These are phyloP conservation scores for Phytoseiulus persimilis DNA, from an alignment of 2,888 invertebrate species.

Conservation along the genomic window DNA sequence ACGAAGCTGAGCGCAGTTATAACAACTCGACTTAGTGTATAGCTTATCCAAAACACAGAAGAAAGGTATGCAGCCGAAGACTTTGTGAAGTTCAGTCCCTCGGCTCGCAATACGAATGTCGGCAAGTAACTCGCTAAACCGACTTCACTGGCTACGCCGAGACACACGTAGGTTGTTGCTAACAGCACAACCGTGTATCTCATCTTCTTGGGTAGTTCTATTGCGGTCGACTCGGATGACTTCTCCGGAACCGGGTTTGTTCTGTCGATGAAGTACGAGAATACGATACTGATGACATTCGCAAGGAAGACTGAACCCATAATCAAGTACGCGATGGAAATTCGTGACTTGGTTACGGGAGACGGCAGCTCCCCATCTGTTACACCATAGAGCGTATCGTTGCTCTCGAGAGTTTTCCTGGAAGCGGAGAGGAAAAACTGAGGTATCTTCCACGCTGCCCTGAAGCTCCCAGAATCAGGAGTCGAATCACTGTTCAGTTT, in stretches of 20 bases:
- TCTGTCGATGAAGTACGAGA: conserved; percentile 16
- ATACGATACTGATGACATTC: neutral
- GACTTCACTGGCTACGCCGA: neutral
- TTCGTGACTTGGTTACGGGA: neutral
- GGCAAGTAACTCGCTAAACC: neutral
- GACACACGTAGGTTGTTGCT: neutral
- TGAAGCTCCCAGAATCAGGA: too few relatives aligned
- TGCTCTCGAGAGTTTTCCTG: neutral
- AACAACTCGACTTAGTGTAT: neutral
- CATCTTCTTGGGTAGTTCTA: neutral
- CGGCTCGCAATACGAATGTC: neutral
- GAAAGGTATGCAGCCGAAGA: neutral
- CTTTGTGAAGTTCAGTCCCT: neutral
- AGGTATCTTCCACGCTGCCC: too few relatives aligned
- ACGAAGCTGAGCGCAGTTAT: neutral
- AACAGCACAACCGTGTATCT: neutral
- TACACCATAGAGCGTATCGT: neutral
- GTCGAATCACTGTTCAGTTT: too few relatives aligned
- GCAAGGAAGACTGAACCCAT: neutral
- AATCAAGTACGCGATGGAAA: neutral
- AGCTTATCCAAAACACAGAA: conserved; percentile 20
- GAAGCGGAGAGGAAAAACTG: neutral
- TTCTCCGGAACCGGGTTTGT: neutral
- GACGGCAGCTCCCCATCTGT: too few relatives aligned
- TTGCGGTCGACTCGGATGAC: too few relatives aligned